Evolutionary conservation across 2,888 invertebrate genomes (phyloP), one percentile per base, ranked within the genome.

Genomic region (Augiades crinisus): DNA sequence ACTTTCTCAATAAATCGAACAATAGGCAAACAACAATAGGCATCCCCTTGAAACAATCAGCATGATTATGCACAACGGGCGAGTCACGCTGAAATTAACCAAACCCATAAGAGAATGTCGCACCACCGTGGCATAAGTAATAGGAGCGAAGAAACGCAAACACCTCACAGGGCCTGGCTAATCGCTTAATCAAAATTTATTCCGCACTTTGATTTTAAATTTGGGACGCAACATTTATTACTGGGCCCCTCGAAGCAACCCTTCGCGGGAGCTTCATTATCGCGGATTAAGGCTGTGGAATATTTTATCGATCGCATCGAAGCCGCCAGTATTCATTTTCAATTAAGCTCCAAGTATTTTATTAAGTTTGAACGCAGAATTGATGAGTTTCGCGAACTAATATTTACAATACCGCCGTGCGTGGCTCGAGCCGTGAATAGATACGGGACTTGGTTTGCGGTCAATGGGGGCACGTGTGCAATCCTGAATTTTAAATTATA

Each of bases 181-280:
- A 88, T 88, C 89, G 88, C 85, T 87, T 88, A 88, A 88, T 88
- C 88, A 86, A 89, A 89, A 89, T 88, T 88, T 88, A 89, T 88
- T 87, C 89, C 87, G 84, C 88, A 86, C 87, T 89, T 88, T 88
- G 86, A 88, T 89, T 88, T 88, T 88, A 89, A 89, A 89, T 88
- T 88, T 88, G 82, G 78, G 57, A 85, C 86, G 87, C 86, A 88
- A 89, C 88, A 88, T 89, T 88, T 88, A 87, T 89, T 89, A 88
- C 75, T 79, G 79, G 76, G 72, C 80, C 84, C 84, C 83, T 80
- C 78, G 67, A 73, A 74, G 75, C 83, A 86, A 83, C 86, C 88
- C 86, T 88, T 85, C 83, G 81, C 76, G 74, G 74, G 72, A 71
- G 79, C 80, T 88, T 89, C 88, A 89, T 89, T 87, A 89, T 87